A percentile compares a stretch with the other conserved stretches of the same genome.
Conservation (phyloP, 2,888 invertebrate species). For the Drosophila emarginata region DNA sequence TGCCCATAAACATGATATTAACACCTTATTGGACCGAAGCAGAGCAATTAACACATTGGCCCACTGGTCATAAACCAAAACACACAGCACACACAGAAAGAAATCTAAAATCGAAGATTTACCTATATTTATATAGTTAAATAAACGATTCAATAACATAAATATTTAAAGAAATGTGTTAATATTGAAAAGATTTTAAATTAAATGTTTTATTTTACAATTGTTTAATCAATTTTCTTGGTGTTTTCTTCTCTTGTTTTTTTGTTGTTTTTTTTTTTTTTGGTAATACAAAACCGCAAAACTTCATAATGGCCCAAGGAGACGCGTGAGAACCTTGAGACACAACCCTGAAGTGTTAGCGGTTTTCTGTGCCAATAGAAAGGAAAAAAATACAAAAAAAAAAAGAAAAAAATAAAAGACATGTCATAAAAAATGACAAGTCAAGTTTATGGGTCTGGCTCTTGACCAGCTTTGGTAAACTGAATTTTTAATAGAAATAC, state of each 20-base stretch:
- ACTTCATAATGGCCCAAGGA: neutral
- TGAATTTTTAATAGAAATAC: no score
- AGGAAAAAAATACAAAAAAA: neutral
- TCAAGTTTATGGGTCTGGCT: constrained; percentile 7
- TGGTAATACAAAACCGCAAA: constrained; percentile 1
- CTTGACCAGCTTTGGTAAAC: no score
- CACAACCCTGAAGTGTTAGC: constrained; percentile 4
- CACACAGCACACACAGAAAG: neutral
- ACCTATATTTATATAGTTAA: constrained; percentile 6
- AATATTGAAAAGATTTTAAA: no score
- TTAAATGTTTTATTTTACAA: no score
- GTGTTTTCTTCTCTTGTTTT: no score
- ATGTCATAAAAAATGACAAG: constrained; percentile 34
- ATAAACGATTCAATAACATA: no score
- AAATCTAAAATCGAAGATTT: constrained; percentile 20
- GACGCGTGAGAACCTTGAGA: constrained; percentile 41
- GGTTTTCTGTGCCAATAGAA: constrained; percentile 34
- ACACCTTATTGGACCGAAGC: constrained; percentile 67
- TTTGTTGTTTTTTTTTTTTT: neutral
- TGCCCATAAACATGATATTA: constrained; percentile 74
- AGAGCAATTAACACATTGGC: constrained; percentile 76
- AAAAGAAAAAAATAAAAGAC: constrained; percentile 8
- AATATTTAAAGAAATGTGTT: no score
- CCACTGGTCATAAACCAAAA: constrained; percentile 53
- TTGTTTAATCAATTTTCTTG: no score